phyloP scores from a whole-genome alignment of 2,888 invertebrate genomes.

The Meteorus colon region DNA sequence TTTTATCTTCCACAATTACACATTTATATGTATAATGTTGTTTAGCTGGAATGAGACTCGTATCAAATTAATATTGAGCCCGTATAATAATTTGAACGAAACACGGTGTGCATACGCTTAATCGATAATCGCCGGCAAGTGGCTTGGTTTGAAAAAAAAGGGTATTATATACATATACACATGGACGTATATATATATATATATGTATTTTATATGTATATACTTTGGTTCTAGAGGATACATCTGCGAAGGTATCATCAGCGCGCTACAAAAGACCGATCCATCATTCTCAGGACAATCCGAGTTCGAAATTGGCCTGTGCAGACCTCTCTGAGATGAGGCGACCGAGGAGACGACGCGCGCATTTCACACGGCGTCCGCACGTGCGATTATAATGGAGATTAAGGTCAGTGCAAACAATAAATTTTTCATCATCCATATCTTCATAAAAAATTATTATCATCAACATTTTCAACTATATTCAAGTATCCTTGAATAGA shows the following conservation, averaged over 20 bases:
- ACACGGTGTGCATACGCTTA: conserved; percentile 62
- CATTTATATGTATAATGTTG: neutral
- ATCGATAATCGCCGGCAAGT: conserved; percentile 71
- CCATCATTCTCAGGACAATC: conserved; percentile 71
- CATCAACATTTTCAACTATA: too few species aligned
- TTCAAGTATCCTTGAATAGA: too few species aligned
- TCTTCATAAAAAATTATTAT: too few species aligned
- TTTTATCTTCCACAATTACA: neutral
- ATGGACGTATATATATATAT: conserved; percentile 9
- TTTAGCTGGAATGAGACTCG: neutral
- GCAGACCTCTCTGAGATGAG: conserved; percentile 22
- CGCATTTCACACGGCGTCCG: conserved; percentile 49
- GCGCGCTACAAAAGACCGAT: conserved; percentile 70
- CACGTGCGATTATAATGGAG: conserved; percentile 67
- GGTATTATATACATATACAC: conserved; percentile 49
- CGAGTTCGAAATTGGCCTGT: conserved; percentile 60
- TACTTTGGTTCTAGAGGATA: conserved; percentile 49
- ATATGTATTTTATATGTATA: conserved; percentile 18
- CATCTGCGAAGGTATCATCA: conserved; percentile 71
- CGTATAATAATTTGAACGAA: conserved; percentile 15
- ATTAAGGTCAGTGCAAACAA: conserved; percentile 61
- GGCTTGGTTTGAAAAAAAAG: conserved; percentile 56
- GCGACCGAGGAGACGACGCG: conserved; percentile 43
- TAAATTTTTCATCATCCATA: conserved; percentile 27
- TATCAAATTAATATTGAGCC: neutral